Percentiles rank a stretch among this genome's conserved stretches.
Conservation (phyloP, 1,140 invertebrate genomes). For the Dufourea novaeangliae region DNA sequence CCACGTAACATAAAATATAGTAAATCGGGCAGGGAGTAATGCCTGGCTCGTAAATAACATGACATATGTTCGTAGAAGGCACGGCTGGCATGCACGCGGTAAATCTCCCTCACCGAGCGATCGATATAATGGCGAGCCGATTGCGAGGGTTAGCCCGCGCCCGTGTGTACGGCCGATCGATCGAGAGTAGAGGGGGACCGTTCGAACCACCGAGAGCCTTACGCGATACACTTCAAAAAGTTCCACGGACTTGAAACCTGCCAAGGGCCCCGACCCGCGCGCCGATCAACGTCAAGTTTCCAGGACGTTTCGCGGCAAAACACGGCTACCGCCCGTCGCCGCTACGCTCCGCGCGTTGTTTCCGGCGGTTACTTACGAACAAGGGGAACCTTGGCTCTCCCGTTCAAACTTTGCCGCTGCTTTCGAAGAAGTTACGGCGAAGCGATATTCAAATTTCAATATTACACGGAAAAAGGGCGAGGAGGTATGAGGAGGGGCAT, state of each 20-base stretch:
- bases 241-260: constrained; percentile 40
- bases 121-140: constrained; percentile 71
- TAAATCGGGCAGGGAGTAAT: constrained; percentile 78
- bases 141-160: constrained; percentile 56
- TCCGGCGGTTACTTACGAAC: constrained; percentile 37
- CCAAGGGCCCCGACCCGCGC: constrained; percentile 22
- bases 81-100: constrained; percentile 75
- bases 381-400: constrained; percentile 5
- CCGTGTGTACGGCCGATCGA: too few relatives aligned
- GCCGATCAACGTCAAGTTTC: constrained; percentile 50
- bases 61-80: constrained; percentile 77
- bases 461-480: too few relatives aligned
- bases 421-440: not conserved
- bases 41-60: constrained; percentile 78
- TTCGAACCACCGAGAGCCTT: not conserved
- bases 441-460: constrained; percentile 22
- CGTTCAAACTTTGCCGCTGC: constrained; percentile 17
- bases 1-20: constrained; percentile 78
- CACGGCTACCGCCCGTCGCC: not conserved
- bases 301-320: constrained; percentile 40
- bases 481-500: too few relatives aligned
- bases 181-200: constrained; percentile 22
- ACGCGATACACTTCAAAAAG: constrained; percentile 44
- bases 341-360: not conserved
- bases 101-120: constrained; percentile 72